phyloP scores from a whole-genome alignment of 2,113 vertebrate species.

The Aphelocoma coerulescens region DNA sequence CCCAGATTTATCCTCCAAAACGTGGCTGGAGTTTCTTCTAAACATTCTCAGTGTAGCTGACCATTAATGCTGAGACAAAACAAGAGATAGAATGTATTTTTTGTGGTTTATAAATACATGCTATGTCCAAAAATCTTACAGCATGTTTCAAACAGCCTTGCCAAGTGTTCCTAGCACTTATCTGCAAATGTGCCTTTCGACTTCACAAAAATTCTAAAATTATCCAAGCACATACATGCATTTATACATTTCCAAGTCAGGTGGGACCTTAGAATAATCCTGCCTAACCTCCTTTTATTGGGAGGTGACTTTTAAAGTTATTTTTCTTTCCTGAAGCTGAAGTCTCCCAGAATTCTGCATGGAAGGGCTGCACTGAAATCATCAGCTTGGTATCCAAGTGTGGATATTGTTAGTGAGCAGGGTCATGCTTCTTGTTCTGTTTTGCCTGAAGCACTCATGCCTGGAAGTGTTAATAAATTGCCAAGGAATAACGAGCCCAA shows the following conservation, averaged over 20 bases:
- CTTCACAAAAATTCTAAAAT: constrained; percentile 5
- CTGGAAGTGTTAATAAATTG: constrained; percentile 4
- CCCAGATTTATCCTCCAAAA: not conserved
- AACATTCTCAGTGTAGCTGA: not conserved
- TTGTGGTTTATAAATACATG: not conserved
- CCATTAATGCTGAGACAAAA: constrained; percentile 26
- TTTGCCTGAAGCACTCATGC: not conserved
- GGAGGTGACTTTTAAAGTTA: not conserved
- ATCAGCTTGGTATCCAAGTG: not conserved
- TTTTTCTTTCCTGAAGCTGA: constrained; percentile 30
- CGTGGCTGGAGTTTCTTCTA: not conserved
- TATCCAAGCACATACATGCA: not conserved
- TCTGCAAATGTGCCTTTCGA: not conserved
- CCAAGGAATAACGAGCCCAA: not conserved
- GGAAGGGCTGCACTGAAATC: not conserved
- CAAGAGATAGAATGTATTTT: constrained; percentile 29
- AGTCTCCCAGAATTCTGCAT: not conserved
- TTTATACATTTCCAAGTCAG: constrained; percentile 12
- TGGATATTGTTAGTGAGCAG: not conserved
- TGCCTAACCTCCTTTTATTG: not conserved
- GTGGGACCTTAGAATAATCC: constrained; percentile 32
- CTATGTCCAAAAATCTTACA: constrained; percentile 25
- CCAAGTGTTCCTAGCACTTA: constrained; percentile 27
- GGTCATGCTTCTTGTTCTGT: not conserved
- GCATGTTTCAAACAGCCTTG: not conserved